A percentile compares a stretch with the other conserved stretches of the same genome.
phyloP scores from a whole-genome alignment of 2,113 vertebrate species.

The Athene cunicularia region DNA sequence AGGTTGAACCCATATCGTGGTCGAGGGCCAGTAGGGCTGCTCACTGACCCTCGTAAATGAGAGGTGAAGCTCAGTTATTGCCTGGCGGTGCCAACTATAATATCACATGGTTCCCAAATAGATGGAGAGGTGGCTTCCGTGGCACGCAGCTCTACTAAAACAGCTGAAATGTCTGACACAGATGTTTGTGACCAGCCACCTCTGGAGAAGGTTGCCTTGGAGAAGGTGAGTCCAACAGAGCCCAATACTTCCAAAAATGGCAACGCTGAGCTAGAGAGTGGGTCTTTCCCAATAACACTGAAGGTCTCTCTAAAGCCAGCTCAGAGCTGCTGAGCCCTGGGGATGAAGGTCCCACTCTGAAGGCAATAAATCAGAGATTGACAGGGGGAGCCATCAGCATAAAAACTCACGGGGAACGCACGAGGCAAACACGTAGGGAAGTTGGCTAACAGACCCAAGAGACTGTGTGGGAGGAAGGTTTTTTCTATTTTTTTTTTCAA shows the following conservation, averaged over 20 bases:
- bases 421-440: not conserved
- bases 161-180: not conserved
- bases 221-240: not conserved
- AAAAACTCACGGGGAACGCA: not conserved
- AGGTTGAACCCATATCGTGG: not conserved
- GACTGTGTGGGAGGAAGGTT: not conserved
- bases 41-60: rapidly evolving
- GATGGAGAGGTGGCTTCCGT: not conserved
- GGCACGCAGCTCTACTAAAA: not conserved
- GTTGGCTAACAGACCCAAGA: not conserved
- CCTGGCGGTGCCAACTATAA: rapidly evolving
- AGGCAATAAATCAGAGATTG: constrained; percentile 17
- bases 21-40: not conserved
- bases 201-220: not conserved
- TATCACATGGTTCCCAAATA: rapidly evolving
- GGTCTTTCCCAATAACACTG: not conserved
- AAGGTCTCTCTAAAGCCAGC: not conserved
- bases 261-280: not conserved
- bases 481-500: not conserved
- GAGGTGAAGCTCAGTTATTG: rapidly evolving
- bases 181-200: not conserved
- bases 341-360: not conserved
- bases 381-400: not conserved
- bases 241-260: not conserved
- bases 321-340: not conserved